Base-by-base conservation (phyloP, 2,888 invertebrate genomes). In the Philopedon plagiatum region DNA sequence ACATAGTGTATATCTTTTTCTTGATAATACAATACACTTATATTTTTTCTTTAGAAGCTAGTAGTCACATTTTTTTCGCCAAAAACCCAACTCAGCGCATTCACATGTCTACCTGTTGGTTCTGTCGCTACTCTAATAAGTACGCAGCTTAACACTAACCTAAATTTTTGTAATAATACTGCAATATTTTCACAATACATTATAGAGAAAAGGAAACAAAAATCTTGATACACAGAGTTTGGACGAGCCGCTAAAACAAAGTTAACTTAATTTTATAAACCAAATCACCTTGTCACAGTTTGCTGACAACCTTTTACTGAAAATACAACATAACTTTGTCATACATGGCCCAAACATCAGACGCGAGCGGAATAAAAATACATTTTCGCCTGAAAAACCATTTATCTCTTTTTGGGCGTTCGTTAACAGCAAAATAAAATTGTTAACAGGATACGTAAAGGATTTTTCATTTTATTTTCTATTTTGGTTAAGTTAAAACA, bases 351-450 rank as follows among this genome's bases (percentile, higher is more conserved):
- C 3, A 44, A 29, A 23, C 29, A 44, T n/a, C 26, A 11, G 19
- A 61, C 32, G 29, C n/a, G 61, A 5, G 8, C 23, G 19, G 21
- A 23, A 41, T 26, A 44, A 29, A 44, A 49, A 49, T 51, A 46
- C 21, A 51, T 46, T 63, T 49, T 21, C 19, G 34, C 37, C 34
- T 51, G 5, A 13, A 61, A 63, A 37, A 49, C n/a, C 46, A 61
- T 51, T 51, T 39, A 26, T 44, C 19, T 66, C 41, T 57, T 34
- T 46, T 29, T 9, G 39, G 60, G 18, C 37, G 18, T 60, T 58
- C 46, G 58, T 58, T 49, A 60, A 39, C 44, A 51, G 18, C 29
- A 19, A 58, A 67, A 60, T 51, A 67, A 41, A 37, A 37, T 67
- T 46, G 67, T 46, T 56, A 60, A 51, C 21, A 29, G 18, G 46